Conservation (phyloP, 2,888 invertebrate genomes). For the Chrysina gloriosa region DNA sequence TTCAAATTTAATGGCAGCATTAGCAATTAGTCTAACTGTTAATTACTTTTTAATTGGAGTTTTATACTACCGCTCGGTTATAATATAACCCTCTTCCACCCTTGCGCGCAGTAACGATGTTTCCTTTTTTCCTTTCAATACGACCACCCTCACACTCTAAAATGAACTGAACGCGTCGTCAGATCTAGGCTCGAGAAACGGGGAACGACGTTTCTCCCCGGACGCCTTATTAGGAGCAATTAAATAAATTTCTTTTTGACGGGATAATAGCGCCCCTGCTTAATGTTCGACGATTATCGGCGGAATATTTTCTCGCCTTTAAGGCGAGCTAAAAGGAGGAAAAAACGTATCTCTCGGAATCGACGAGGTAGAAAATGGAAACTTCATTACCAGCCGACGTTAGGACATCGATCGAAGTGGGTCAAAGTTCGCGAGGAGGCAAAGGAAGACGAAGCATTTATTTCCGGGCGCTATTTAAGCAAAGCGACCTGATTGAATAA, state of each 20-base stretch:
- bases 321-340: neutral
- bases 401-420: neutral
- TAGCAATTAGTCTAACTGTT: conserved; percentile 22
- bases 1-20: conserved; percentile 29
- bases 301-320: conserved; percentile 6
- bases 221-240: conserved; percentile 5
- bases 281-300: conserved; percentile 25
- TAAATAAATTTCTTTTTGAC: conserved; percentile 16
- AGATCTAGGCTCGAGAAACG: too few species aligned
- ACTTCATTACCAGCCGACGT: neutral
- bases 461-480: neutral
- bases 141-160: too few species aligned
- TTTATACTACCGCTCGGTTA: conserved; percentile 7
- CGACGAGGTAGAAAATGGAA: neutral
- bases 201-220: too few species aligned
- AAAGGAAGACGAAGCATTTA: neutral
- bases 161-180: too few species aligned
- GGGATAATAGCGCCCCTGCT: conserved; percentile 6
- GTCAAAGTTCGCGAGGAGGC: neutral
- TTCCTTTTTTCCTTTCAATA: neutral
- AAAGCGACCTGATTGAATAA: neutral
- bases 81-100: neutral
- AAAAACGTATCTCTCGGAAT: neutral
- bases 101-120: neutral
- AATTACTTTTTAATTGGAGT: conserved; percentile 32